Evolutionary conservation across 2,888 invertebrate species (phyloP), one percentile per base, ranked within the genome.

Genomic region (Leucophora obtusa): DNA sequence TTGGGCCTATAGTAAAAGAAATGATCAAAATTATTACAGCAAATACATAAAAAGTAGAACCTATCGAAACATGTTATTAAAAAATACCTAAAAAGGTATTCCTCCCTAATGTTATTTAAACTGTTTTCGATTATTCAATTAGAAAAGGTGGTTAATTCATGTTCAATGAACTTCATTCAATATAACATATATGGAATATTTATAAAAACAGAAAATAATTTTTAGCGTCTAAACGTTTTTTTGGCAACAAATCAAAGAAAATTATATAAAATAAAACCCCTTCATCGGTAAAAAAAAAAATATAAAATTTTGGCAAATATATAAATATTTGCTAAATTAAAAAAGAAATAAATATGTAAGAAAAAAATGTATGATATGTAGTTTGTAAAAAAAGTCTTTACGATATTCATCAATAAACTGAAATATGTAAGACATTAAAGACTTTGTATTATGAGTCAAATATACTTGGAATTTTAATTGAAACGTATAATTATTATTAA

Each of bases 121-220:
- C 28, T 7, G 1, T 28, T 6, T 28, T 28, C 6, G 28, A 28
- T 28, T 6, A 6, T 28, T 28, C 1, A 28, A 28, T 28, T 28
- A 28, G 1, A 38, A 38, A 38, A 11, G 11, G 1, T 69, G 68
- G 47, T 60, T 6, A 15, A 6, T 24, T 11, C 15, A 54, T 18
- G 69, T 74, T 81, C 77, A 81, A 81, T 81, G 81, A 81, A 81
- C 81, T 81, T 79, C 73, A 73, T 79, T 78, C 59, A 78, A 66
- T 78, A 60, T 47, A n/a, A 28, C n/a, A n/a, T n/a, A n/a, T n/a
- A n/a, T n/a, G n/a, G n/a, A n/a, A n/a, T n/a, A n/a, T n/a, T 47
- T 56, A 75, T 21, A 53, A 24, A 73, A 38, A 66, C 15, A 59
- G 53, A 59, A 80, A 76, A 69, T 54, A 51, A 51, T 56, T 43